Evolutionary conservation across 2,113 vertebrate species (phyloP), one percentile per base, ranked within the genome.

Genomic region (Syrrhaptes paradoxus): DNA sequence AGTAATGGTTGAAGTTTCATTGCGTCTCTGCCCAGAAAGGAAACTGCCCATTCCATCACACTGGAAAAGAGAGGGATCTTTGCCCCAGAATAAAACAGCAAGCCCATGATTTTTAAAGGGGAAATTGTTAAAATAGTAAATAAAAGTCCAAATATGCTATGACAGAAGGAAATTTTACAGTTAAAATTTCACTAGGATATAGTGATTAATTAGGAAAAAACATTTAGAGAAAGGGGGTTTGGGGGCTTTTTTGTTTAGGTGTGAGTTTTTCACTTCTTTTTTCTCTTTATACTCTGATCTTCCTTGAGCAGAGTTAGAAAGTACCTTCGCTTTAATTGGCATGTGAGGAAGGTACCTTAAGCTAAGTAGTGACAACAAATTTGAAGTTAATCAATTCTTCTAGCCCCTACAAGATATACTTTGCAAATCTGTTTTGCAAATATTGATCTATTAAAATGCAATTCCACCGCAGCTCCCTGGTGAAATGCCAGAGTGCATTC

Each of bases 231-330:
- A 45, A 66, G 7, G 13, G 1, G 7, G 1, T 57, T 26, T 76
- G 2, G 5, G 12, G 3, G 13, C 20, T 10, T n/a, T 24, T 25
- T 45, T 13, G 2, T 17, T 74, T 51, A 21, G 2, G 8, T 48
- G 6, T 17, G 13, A 20, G 1, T 66, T 55, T 25, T 6, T 2
- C 10, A 3, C 12, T 7, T 25, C 1, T n/a, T 61, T 54, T 61
- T 82, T 45, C 7, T 73, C 87, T 85, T 34, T 55, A 34, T 3
- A 8, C 13, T 32, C 13, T 41, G 49, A 11, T 18, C 1, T 52
- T 78, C 20, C 20, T 76, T n/a, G 17, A 86, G 16, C 16, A n/a
- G 19, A 70, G 45, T 18, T 67, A 51, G 28, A 36, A 90, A 62
- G 12, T 19, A 51, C 7, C 17, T 79, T 61, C 51, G 24, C 41